A percentile compares a stretch with the other conserved stretches of the same genome.
phyloP scores from a whole-genome alignment of 1,140 invertebrate species.

The Pseudomyrmex concolor region DNA sequence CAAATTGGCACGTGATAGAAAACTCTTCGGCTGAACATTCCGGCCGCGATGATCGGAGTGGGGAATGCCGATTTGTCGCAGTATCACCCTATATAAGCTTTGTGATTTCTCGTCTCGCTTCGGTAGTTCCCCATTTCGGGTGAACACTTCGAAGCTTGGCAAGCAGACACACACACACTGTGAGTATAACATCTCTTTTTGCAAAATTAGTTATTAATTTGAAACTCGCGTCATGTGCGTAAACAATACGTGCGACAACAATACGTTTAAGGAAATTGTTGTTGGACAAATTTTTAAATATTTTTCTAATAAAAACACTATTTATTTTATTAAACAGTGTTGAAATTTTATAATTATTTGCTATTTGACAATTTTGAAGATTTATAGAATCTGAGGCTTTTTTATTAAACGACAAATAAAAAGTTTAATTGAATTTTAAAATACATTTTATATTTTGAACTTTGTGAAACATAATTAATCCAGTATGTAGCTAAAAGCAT shows the following conservation, averaged over 20 bases:
- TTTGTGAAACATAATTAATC: background rate
- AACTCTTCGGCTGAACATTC: no score
- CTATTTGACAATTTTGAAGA: background rate
- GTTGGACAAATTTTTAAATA: background rate
- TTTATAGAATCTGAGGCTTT: background rate
- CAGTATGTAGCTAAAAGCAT: background rate
- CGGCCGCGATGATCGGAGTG: slow-evolving; percentile 56
- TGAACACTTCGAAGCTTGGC: slow-evolving; percentile 82
- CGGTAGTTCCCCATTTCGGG: slow-evolving; percentile 82
- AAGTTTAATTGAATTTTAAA: background rate
- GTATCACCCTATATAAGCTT: slow-evolving; percentile 82
- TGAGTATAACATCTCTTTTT: slow-evolving; percentile 69
- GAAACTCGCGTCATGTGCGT: background rate
- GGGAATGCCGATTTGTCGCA: slow-evolving; percentile 66
- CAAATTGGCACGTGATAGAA: no score
- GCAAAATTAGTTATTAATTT: slow-evolving; percentile 18
- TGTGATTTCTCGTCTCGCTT: slow-evolving; percentile 74
- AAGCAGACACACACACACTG: slow-evolving; percentile 69
- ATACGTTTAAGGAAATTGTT: background rate
- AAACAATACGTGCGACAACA: no score
- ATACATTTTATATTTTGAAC: background rate
- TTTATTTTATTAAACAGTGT: background rate
- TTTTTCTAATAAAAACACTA: background rate
- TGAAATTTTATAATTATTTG: background rate
- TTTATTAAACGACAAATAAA: background rate